Base-by-base conservation (phyloP, 1,140 invertebrate genomes). In the Platyscapa corneri region DNA sequence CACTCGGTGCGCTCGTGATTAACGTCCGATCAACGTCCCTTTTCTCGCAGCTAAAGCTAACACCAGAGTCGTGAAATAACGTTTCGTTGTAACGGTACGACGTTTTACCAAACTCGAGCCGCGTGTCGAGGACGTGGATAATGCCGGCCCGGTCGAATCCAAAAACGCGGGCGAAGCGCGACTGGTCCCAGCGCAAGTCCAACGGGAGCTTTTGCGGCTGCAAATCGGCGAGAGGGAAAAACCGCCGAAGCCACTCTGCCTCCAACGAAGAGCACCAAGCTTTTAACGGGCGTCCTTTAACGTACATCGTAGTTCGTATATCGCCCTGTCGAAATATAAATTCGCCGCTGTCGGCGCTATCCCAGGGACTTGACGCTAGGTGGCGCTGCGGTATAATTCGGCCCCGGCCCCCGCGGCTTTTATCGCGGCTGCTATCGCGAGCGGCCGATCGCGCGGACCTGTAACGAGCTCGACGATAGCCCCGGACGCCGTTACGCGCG, bases 231-330 rank as follows among this genome's bases (percentile, higher is more conserved):
- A 42, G 56, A 10, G n/a, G 75, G 2, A 60, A 79, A 79, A 1
- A 79, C 64, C 56, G 53, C 23, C 8, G 10, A n/a, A 67, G 39
- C 34, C 60, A n/a, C n/a, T n/a, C n/a, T 80, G 37, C 37, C 64
- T 67, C 67, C 78, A 67, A 80, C 67, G 67, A 39, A 80, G 20
- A 67, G 10, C 37, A 16, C 23, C 34, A 0, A n/a, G 56, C 27
- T 32, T 67, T 80, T 60, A 80, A 37, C 34, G 30, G 97, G 53
- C 32, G 16, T 10, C 20, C 70, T 46, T 7, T 46, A 46, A 7
- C 42, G n/a, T n/a, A n/a, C n/a, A n/a, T n/a, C 16, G 23, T 32
- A 3, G 56, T n/a, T 27, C 37, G 75, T 82, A 82, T 60, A 75
- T 82, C 49, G 67, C 72, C 64, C 34, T 53, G 53, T 82, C 81